Conservation (phyloP, 2,888 invertebrate genomes). For the Chymomyza fuscimana region DNA sequence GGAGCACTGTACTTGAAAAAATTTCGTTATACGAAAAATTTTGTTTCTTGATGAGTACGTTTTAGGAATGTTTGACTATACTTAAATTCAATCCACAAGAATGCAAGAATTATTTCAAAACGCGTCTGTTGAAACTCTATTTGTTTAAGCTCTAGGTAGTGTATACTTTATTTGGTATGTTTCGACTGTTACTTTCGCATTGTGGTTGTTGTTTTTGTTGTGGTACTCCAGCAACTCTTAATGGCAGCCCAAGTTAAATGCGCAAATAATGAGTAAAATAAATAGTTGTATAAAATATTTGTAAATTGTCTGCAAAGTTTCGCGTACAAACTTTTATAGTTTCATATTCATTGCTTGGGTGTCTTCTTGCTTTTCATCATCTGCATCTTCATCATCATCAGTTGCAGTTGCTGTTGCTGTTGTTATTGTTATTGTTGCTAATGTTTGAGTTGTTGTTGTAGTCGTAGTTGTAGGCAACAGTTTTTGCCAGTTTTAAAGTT, state of each 20-base stretch:
- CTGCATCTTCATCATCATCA: no score
- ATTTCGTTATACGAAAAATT: no score
- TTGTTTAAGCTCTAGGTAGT: no score
- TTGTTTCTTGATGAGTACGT: no score
- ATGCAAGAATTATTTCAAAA: no score
- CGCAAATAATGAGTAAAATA: slow-evolving; percentile 54
- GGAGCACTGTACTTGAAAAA: no score
- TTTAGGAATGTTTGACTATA: no score
- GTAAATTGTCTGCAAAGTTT: slow-evolving; percentile 52
- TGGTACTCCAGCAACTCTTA: not conserved
- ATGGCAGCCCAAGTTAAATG: slow-evolving; percentile 41
- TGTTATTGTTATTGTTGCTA: not conserved
- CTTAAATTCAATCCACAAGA: no score
- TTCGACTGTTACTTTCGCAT: not conserved
- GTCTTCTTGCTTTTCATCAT: not conserved
- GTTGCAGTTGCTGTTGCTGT: not conserved
- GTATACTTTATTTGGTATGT: no score
- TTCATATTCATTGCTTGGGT: slow-evolving; percentile 46
- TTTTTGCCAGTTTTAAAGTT: slow-evolving; percentile 32
- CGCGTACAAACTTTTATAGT: slow-evolving; percentile 49
- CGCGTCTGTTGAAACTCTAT: no score
- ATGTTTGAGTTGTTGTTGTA: not conserved
- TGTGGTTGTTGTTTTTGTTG: not conserved
- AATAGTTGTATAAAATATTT: slow-evolving; percentile 55
- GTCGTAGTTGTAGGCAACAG: not conserved